These are phyloP conservation scores for Oligia latruncula DNA, from an alignment of 2,888 invertebrate species.

Conservation along the genomic window DNA sequence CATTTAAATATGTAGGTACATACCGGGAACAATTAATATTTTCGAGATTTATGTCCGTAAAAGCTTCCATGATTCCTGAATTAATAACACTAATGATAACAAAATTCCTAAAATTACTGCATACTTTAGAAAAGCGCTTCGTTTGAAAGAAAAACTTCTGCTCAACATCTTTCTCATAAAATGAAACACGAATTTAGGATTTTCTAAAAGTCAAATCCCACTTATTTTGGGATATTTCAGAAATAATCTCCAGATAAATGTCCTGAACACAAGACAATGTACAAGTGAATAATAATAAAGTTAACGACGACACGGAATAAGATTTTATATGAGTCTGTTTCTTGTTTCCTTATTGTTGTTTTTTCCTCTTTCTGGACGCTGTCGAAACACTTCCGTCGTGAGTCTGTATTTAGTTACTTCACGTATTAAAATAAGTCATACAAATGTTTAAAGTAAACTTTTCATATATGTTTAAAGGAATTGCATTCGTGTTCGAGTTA, in stretches of 20 bases:
- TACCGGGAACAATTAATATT: too few relatives aligned
- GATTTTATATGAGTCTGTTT: constrained; percentile 51
- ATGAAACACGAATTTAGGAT: background rate
- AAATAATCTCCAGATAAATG: background rate
- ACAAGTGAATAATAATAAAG: constrained; percentile 46
- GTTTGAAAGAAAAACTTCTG: background rate
- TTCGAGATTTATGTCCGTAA: too few relatives aligned
- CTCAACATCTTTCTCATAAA: background rate
- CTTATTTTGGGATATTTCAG: background rate
- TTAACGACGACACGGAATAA: constrained; percentile 40
- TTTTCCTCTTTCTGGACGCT: constrained; percentile 32
- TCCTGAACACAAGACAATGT: constrained; percentile 16
- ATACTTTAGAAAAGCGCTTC: background rate
- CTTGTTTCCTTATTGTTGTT: constrained; percentile 51
- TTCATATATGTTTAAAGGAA: background rate
- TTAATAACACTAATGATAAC: too few relatives aligned
- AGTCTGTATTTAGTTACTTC: constrained; percentile 27
- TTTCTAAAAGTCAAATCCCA: constrained; percentile 8
- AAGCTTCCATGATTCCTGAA: too few relatives aligned
- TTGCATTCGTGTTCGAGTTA: background rate
- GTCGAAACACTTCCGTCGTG: constrained; percentile 17
- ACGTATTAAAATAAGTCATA: constrained; percentile 1
- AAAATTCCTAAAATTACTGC: background rate
- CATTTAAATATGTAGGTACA: too few relatives aligned
- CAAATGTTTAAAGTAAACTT: background rate